Evolutionary conservation across 2,888 invertebrate genomes (phyloP), one percentile per base, ranked within the genome.

Genomic region (Abscondita cerata): DNA sequence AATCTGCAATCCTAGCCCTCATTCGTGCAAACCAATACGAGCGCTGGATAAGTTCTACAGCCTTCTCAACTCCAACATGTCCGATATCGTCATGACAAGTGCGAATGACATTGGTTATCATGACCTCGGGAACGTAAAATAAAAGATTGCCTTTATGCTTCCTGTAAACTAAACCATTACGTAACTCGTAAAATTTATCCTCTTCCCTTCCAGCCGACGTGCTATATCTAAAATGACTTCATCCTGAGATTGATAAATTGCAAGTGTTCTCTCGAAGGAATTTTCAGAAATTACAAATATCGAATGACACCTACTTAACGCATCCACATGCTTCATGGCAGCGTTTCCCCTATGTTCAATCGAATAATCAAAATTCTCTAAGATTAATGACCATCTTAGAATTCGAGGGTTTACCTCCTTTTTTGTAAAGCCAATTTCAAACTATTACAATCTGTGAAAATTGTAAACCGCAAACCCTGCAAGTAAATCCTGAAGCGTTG

Each of bases 161-260:
- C 8, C 55, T 19, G 36, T 55, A 55, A 33, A 55, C 47, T 25
- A 47, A 33, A 4, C 55, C 55, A 15, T 46, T 55, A 4, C 20
- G 25, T 44, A 55, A 13, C 46, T 55, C 33, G 18, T 36, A 55
- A 55, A 31, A 8, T 9, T 54, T 13, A 16, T 13, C n/a, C 47
- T 18, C 15, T n/a, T 47, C 15, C 8, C 13, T 47, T 55, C 55
- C 11, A 47, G n/a, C 12, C 15, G n/a, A 25, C 2, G 12, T 25
- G 11, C 47, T 33, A 34, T 47, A n/a, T 34, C 47, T 4, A 9
- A n/a, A 13, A 47, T 55, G 1, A 6, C 19, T 12, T 6, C 18
- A 38, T 55, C 55, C 11, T 15, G n/a, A 3, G 25, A 11, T 16
- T 55, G 47, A 34, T 31, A n/a, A 15, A 55, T 18, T 8, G 16